Base-by-base conservation (phyloP, 2,113 vertebrate genomes). In the Thalassarche chlororhynchos region DNA sequence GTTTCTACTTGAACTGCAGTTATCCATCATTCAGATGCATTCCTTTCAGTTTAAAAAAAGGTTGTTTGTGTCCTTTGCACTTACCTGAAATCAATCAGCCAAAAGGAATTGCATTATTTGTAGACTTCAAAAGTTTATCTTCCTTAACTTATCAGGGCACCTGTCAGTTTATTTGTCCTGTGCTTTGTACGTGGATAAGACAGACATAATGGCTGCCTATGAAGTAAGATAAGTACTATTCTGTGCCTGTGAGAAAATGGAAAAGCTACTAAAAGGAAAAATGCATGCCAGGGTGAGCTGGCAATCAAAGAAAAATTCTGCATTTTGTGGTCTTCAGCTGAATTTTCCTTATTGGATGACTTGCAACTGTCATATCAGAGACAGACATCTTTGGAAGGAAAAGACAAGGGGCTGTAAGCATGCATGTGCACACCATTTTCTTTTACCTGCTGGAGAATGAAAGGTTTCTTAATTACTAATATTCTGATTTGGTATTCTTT, bases 221-320 rank as follows among this genome's bases (percentile, higher is more conserved):
- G 38, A 90, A 91, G 61, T 60, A 55, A 91, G 76, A 66, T 69
- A 83, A 58, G 55, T 91, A 70, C 78, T 70, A 55, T 66, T 66
- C 83, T 47, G 40, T 72, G 29, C 54, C 58, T 84, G 57, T 66
- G 57, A 85, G 75, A 80, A 93, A 81, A 71, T 46, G 49, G 38
- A 79, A 95, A 84, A 52, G 34, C 66, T 65, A 38, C 89, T 90
- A 75, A 91, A 96, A 93, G 93, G 78, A 94, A 84, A 84, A 90
- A 34, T 69, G 51, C 49, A 49, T 95, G 93, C 49, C 58, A 90
- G 46, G 55, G 69, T 89, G 52, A 95, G 68, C 62, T 70, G 81
- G 77, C 65, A 92, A 54, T 93, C 68, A 78, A 86, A 96, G 23
- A 34, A 55, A 91, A 90, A 74, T 32, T 93, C 88, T 76, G 49